Evolutionary conservation across 2,888 invertebrate genomes (phyloP).

Genomic region (Xestia ashworthii): DNA sequence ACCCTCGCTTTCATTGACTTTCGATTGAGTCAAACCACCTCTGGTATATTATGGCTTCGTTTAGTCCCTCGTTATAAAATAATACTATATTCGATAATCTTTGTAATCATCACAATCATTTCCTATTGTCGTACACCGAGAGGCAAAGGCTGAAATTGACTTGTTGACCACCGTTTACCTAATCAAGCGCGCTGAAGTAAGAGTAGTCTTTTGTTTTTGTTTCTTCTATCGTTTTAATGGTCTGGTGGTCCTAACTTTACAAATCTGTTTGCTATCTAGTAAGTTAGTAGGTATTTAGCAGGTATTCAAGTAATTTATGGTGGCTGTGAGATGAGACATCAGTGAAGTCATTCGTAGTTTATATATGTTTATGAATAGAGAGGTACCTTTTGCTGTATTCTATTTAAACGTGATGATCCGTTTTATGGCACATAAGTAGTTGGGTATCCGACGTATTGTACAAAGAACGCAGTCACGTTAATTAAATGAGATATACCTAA

Average conservation of each 20-base stretch:
- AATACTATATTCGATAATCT: not conserved
- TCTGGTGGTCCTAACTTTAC: not conserved
- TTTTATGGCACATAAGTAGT: not conserved
- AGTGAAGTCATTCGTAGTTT: slow-evolving; percentile 13
- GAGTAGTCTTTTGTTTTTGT: not conserved
- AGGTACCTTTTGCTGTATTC: not conserved
- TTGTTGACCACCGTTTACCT: not conserved
- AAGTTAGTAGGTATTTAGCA: not conserved
- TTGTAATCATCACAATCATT: not conserved
- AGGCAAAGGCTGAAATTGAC: not conserved
- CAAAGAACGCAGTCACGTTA: not conserved
- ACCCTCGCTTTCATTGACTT: no score
- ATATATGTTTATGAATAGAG: slow-evolving; percentile 27
- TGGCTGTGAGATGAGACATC: slow-evolving; percentile 12
- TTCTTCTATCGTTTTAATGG: not conserved
- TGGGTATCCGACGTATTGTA: not conserved
- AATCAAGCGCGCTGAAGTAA: not conserved
- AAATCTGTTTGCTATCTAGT: not conserved
- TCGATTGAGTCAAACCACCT: no score
- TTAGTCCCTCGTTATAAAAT: no score
- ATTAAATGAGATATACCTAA: not conserved
- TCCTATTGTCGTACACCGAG: not conserved
- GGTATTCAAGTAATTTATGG: slow-evolving; percentile 7
- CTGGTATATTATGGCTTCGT: no score
- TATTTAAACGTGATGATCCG: not conserved